Conservation (phyloP, 2,113 vertebrate species). For the Bambusicola thoracicus region DNA sequence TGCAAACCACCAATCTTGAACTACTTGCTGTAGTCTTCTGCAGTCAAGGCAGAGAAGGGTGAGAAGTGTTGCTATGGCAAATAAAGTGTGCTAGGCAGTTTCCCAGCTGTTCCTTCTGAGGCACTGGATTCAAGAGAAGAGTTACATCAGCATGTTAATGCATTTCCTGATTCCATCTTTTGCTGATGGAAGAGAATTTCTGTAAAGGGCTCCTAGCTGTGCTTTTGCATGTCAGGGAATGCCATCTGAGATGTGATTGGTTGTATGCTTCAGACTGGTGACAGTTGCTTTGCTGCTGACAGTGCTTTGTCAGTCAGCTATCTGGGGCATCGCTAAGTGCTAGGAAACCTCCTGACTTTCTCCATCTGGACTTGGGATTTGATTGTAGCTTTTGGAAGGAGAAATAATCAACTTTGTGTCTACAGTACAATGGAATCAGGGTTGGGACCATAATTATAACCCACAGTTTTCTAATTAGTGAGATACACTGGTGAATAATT, state of each 20-base stretch:
- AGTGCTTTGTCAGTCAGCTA: neutral
- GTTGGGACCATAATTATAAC: neutral
- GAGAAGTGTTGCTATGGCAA: neutral
- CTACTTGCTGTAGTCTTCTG: neutral
- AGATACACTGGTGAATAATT: neutral
- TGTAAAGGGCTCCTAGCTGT: neutral
- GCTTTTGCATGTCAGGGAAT: neutral
- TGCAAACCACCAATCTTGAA: neutral
- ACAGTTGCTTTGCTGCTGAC: neutral
- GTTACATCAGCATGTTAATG: neutral
- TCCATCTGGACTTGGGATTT: neutral
- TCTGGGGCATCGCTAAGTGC: neutral
- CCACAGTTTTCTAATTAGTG: neutral
- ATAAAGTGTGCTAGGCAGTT: neutral
- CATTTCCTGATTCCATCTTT: neutral
- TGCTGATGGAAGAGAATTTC: neutral
- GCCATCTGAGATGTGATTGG: neutral
- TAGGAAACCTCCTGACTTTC: neutral
- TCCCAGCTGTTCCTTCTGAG: neutral
- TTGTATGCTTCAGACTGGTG: neutral
- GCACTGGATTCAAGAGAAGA: neutral
- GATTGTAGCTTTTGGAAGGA: neutral
- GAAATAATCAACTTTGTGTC: neutral
- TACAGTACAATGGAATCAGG: neutral
- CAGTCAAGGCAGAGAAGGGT: neutral